A percentile compares a stretch with the other conserved stretches of the same genome.
phyloP scores from a whole-genome alignment of 2,113 vertebrate genomes.

The Catharus fuscescens region DNA sequence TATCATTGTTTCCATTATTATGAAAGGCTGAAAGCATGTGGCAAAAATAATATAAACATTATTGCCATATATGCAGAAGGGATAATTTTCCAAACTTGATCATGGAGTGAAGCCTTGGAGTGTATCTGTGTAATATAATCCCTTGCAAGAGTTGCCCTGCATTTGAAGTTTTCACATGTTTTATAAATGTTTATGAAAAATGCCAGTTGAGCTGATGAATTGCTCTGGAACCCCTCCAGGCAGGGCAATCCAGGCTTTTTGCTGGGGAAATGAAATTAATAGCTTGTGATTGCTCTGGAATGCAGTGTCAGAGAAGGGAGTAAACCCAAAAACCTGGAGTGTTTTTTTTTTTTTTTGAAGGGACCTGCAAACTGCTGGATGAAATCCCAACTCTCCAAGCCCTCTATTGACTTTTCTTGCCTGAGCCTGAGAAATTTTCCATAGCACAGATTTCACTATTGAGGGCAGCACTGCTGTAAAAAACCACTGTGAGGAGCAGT shows the following conservation, averaged over 20 bases:
- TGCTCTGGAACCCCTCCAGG: too few species aligned
- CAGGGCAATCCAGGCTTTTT: neutral
- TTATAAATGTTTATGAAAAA: constrained; percentile 16
- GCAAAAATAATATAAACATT: constrained; percentile 60
- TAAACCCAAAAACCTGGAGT: neutral
- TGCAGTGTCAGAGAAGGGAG: neutral
- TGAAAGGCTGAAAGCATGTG: constrained; percentile 57
- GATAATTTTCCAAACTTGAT: constrained; percentile 34
- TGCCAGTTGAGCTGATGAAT: neutral
- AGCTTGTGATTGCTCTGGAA: constrained; percentile 3
- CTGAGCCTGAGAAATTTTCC: neutral
- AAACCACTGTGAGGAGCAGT: neutral
- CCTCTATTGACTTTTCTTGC: neutral
- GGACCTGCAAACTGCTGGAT: neutral
- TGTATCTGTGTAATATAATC: constrained; percentile 29
- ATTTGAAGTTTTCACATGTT: neutral
- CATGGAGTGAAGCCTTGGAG: neutral
- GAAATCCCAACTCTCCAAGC: neutral
- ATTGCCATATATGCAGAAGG: constrained; percentile 44
- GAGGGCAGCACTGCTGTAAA: constrained; percentile 59
- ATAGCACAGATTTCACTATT: neutral
- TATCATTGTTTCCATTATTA: constrained; percentile 66
- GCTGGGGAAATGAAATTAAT: neutral
- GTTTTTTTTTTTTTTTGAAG: too few species aligned
- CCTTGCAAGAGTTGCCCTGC: neutral